Evolutionary conservation across 2,888 invertebrate genomes (phyloP), one percentile per base, ranked within the genome.

Genomic region (Merodon equestris): DNA sequence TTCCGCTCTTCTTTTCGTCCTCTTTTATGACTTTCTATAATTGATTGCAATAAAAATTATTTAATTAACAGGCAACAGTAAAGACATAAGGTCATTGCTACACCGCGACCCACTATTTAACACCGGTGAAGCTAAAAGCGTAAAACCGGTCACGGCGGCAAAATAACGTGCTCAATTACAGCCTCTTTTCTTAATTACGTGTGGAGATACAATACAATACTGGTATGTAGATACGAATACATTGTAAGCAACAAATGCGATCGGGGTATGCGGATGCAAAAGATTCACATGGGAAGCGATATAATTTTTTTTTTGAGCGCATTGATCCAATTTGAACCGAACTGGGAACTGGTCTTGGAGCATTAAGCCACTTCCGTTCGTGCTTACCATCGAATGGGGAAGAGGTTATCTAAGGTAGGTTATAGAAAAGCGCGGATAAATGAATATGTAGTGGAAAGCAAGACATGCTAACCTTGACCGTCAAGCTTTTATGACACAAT

Each of bases 21-120:
- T 38, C 40, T 66, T 60, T 61, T 38, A 60, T 19, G 17, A 60
- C 64, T 70, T 76, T 70, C 64, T 70, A 57, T 64, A 66, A 64
- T 66, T 54, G 64, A 50, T 27, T 34, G 27, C 50, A 74, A 63
- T 57, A 60, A 60, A 47, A 64, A 48, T 36, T 15, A 9, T 48
- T 15, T 44, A 71, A 66, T 60, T 48, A 48, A 60, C 40, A 50
- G 40, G 19, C 40, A 57, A 13, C 56, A 36, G 9, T 53, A 27
- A 27, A 4, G 3, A 27, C 40, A 12, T 64, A 70, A 58, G 76
- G 76, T 71, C 76, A 76, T 66, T 71, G 61, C 53, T 54, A 48
- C 61, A 56, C 34, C 12, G 48, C 61, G 60, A 70, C 70, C 70
- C 34, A 60, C 27, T 48, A 42, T 27, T 38, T 1, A 18, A 42